Evolutionary conservation across 2,888 invertebrate genomes (phyloP).

Genomic region (Chironomus tentans): DNA sequence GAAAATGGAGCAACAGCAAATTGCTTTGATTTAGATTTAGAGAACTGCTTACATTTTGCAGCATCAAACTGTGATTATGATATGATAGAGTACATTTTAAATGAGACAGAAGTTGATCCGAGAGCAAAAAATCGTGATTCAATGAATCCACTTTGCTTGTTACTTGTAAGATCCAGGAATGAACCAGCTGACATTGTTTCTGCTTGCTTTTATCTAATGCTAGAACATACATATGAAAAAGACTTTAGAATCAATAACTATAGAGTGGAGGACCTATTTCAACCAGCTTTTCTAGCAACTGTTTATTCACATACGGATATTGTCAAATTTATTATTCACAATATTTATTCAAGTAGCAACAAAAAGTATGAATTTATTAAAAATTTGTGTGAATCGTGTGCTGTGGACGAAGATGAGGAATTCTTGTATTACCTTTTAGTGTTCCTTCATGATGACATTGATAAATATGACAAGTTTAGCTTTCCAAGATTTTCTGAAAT

Average conservation of each 20-base stretch:
- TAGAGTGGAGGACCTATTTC: slow-evolving; percentile 13
- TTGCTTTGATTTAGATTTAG: slow-evolving; percentile 28
- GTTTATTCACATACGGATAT: slow-evolving; percentile 10
- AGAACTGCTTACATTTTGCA: slow-evolving; percentile 27
- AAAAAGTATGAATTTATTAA: slow-evolving; percentile 9
- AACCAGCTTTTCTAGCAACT: slow-evolving; percentile 1
- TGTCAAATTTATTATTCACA: not conserved
- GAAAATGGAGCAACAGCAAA: slow-evolving; percentile 26
- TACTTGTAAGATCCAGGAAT: not conserved
- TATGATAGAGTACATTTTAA: slow-evolving; percentile 28
- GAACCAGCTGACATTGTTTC: not conserved
- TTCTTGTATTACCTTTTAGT: slow-evolving; percentile 7
- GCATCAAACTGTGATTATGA: slow-evolving; percentile 19
- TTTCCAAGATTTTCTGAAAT: slow-evolving; percentile 17
- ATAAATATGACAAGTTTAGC: slow-evolving; percentile 6
- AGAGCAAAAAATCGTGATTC: slow-evolving; percentile 14
- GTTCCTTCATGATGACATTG: slow-evolving; percentile 14
- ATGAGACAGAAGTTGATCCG: slow-evolving; percentile 20
- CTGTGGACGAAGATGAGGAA: not conserved
- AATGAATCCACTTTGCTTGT: slow-evolving; percentile 18
- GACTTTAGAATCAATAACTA: not conserved
- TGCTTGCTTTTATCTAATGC: not conserved
- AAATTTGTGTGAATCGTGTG: not conserved
- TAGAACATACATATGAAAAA: slow-evolving; percentile 17
- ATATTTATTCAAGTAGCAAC: slow-evolving; percentile 9